phyloP scores from a whole-genome alignment of 2,113 vertebrate species.

The Coturnix japonica region DNA sequence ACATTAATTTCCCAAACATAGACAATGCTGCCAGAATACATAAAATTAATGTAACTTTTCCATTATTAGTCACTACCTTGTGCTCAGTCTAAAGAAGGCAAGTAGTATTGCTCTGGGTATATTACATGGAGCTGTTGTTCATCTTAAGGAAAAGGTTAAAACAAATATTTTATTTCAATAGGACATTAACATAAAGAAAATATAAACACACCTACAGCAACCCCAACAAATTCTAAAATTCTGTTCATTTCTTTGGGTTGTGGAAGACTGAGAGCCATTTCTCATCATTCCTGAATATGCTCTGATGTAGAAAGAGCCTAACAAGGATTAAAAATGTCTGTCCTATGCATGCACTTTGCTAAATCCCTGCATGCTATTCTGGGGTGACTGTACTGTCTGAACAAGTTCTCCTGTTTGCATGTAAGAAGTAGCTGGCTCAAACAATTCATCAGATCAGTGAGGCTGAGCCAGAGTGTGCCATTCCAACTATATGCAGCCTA shows the following conservation, averaged over 20 bases:
- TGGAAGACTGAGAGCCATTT: slow-evolving; percentile 49
- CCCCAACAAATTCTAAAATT: slow-evolving; percentile 23
- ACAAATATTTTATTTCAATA: slow-evolving; percentile 3
- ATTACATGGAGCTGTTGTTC: background rate
- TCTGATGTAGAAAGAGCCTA: slow-evolving; percentile 52
- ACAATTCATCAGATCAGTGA: slow-evolving; percentile 67
- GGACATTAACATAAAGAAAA: slow-evolving; percentile 36
- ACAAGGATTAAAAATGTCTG: slow-evolving; percentile 70
- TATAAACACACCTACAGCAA: slow-evolving; percentile 7
- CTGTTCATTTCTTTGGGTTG: background rate
- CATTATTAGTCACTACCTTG: slow-evolving; percentile 60
- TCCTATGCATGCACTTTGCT: slow-evolving; percentile 60
- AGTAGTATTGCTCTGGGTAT: slow-evolving; percentile 44
- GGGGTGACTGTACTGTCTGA: slow-evolving; percentile 64
- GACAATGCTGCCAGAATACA: slow-evolving; percentile 16
- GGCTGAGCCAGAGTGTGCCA: slow-evolving; percentile 66
- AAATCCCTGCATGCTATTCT: slow-evolving; percentile 68
- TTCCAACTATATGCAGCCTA: slow-evolving; percentile 40
- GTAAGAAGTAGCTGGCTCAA: slow-evolving; percentile 68
- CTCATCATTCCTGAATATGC: slow-evolving; percentile 57
- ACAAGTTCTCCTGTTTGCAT: slow-evolving; percentile 74
- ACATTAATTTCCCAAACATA: slow-evolving; percentile 54
- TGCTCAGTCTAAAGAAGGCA: slow-evolving; percentile 49
- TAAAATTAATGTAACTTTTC: slow-evolving; percentile 59
- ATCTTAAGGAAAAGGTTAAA: slow-evolving; percentile 38